These are phyloP conservation scores for Odontophorus gujanensis DNA, from an alignment of 2,113 vertebrate genomes.

Conservation along the genomic window DNA sequence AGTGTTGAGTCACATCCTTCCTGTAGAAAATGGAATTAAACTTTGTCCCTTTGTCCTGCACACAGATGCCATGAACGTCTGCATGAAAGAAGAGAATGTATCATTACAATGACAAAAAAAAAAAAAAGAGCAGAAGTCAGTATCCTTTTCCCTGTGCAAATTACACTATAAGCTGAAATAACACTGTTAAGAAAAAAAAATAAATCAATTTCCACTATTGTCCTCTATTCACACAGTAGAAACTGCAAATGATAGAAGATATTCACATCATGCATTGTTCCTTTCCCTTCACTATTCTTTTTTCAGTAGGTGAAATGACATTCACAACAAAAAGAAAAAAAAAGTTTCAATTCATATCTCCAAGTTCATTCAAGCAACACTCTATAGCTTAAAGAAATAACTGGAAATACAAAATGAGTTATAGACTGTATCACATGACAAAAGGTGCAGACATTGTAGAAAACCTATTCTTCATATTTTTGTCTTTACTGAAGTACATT, in stretches of 20 bases:
- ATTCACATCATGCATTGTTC: neutral
- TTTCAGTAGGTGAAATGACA: neutral
- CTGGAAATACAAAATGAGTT: neutral
- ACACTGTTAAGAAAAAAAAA: neutral
- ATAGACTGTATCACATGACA: neutral
- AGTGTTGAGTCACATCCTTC: neutral
- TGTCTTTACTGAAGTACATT: neutral
- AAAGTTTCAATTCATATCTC: neutral
- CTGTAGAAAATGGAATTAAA: neutral
- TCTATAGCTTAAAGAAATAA: neutral
- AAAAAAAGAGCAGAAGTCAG: neutral
- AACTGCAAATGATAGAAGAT: neutral
- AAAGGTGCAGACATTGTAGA: neutral
- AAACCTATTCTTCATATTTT: neutral
- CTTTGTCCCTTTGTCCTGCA: slow-evolving; percentile 15
- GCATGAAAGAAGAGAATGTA: neutral
- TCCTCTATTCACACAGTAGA: neutral
- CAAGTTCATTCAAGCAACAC: neutral
- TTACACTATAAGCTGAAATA: neutral
- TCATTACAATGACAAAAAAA: neutral
- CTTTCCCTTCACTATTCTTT: neutral
- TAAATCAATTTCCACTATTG: neutral
- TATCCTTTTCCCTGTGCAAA: neutral
- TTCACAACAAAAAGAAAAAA: neutral
- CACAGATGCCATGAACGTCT: accelerated